Conservation (phyloP, 2,888 invertebrate genomes). For the Tenthredo scrophulariae region DNA sequence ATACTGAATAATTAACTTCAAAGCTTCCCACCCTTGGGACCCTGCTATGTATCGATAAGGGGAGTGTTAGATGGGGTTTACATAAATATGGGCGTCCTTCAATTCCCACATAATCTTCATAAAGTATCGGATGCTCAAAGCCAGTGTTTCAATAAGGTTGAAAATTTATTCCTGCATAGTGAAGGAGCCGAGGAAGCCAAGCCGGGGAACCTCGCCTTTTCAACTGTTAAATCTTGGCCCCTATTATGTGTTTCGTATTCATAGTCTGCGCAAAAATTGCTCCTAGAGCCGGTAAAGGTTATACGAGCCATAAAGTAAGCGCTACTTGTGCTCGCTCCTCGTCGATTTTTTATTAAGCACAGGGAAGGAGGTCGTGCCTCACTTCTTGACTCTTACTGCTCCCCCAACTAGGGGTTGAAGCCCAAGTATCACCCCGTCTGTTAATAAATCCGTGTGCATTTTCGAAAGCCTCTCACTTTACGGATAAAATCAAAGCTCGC, state of each 20-base stretch:
- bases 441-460: not conserved
- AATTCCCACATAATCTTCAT: constrained; percentile 53
- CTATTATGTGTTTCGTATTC: constrained; percentile 73
- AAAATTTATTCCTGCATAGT: constrained; percentile 54
- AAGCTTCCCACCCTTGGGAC: not conserved
- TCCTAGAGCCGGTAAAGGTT: constrained; percentile 74
- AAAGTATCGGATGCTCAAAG: constrained; percentile 30
- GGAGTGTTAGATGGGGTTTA: not conserved
- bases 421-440: not conserved
- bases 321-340: constrained; percentile 62
- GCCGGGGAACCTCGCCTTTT: constrained; percentile 54
- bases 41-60: not conserved
- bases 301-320: constrained; percentile 73
- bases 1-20: not conserved
- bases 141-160: constrained; percentile 54
- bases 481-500: not conserved
- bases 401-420: not conserved
- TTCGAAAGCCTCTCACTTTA: not conserved
- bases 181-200: constrained; percentile 39
- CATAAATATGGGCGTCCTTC: constrained; percentile 32
- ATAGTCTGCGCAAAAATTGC: constrained; percentile 74
- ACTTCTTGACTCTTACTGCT: constrained; percentile 23
- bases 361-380: constrained; percentile 53
- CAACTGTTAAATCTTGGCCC: constrained; percentile 71
- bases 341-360: constrained; percentile 70